A percentile compares a stretch with the other conserved stretches of the same genome.
Conservation (phyloP, 2,113 vertebrate species). For the Gymnorhina tibicen region DNA sequence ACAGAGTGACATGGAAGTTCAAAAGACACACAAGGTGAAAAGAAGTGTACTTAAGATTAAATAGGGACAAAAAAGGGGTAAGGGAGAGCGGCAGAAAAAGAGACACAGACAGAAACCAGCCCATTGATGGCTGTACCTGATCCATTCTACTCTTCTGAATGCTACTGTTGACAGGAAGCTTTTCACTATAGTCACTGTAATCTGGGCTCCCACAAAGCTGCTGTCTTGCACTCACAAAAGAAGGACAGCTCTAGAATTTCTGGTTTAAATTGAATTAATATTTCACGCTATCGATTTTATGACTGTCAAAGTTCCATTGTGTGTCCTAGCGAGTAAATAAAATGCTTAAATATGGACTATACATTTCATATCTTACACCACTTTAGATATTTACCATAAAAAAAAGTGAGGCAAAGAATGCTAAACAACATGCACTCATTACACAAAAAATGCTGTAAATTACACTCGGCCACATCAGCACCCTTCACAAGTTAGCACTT, state of each 20-base stretch:
- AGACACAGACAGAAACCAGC: not conserved
- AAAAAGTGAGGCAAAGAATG: not conserved
- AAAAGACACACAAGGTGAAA: not conserved
- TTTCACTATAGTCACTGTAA: not conserved
- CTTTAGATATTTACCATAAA: not conserved
- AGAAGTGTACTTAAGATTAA: not conserved
- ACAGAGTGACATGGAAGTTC: not conserved
- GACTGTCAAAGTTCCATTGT: not conserved
- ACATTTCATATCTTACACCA: not conserved
- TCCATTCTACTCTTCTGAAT: not conserved
- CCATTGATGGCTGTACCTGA: not conserved
- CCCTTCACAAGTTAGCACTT: not conserved
- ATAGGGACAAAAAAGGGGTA: accelerated
- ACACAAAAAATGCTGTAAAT: not conserved
- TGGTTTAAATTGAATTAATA: not conserved
- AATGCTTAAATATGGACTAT: not conserved
- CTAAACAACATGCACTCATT: not conserved
- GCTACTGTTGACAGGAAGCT: not conserved
- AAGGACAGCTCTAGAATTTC: not conserved
- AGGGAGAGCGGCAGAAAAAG: not conserved
- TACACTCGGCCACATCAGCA: not conserved
- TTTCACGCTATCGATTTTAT: not conserved
- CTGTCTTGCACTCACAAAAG: not conserved
- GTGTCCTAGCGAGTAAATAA: not conserved
- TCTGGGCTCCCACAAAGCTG: not conserved